Evolutionary conservation across 1,140 invertebrate species (phyloP).

Genomic region (Drosophila nigromelanica): DNA sequence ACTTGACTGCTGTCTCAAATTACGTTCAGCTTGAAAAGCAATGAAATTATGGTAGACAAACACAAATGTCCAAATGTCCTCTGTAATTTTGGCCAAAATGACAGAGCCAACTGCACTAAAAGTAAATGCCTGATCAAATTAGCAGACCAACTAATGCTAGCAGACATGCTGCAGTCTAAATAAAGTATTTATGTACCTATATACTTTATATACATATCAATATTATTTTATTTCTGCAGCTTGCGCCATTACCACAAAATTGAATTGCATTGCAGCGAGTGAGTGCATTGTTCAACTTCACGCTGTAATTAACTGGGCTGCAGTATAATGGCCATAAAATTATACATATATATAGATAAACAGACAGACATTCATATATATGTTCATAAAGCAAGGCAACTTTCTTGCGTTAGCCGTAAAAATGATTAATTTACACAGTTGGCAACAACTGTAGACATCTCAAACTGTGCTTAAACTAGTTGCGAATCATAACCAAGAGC

Average conservation of each 20-base stretch:
- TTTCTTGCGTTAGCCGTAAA: constrained; percentile 1
- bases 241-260: constrained; percentile 30
- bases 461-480: constrained; percentile 1
- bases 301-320: constrained; percentile 58
- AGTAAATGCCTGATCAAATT: constrained; percentile 8
- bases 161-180: constrained; percentile 16
- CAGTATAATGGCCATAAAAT: constrained; percentile 19
- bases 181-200: background rate
- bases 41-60: constrained; percentile 38
- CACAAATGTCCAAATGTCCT: constrained; percentile 10
- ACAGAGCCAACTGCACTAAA: constrained; percentile 3
- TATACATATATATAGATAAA: background rate
- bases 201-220: background rate
- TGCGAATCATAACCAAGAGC: background rate
- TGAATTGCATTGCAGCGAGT: constrained; percentile 34
- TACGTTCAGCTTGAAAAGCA: constrained; percentile 3
- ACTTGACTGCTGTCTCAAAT: constrained; percentile 37
- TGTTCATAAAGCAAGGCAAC: background rate
- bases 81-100: background rate
- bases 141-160: constrained; percentile 15
- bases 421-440: constrained; percentile 1
- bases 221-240: constrained; percentile 1
- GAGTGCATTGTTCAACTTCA: constrained; percentile 49
- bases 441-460: background rate
- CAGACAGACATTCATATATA: background rate